Evolutionary conservation across 2,113 vertebrate species (phyloP).

Genomic region (Upupa epops): DNA sequence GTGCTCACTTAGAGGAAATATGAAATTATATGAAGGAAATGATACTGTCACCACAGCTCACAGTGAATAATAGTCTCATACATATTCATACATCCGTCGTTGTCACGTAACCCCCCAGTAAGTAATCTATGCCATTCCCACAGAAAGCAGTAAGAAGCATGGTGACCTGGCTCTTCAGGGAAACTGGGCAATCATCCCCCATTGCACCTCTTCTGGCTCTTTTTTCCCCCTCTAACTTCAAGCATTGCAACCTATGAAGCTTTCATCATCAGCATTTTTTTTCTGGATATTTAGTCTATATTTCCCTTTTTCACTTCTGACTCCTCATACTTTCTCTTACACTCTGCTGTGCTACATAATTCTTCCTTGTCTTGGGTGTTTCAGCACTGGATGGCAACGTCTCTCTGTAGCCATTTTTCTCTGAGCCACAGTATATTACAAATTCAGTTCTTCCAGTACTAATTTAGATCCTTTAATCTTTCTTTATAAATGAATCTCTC

Average conservation of each 20-base stretch:
- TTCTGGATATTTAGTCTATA: neutral
- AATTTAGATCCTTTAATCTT: slow-evolving; percentile 59
- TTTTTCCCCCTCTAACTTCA: neutral
- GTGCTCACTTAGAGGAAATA: neutral
- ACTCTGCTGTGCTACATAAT: neutral
- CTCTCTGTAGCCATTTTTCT: slow-evolving; percentile 30
- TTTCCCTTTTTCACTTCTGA: neutral
- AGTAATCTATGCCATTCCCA: neutral
- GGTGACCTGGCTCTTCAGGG: accelerated
- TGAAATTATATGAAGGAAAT: neutral
- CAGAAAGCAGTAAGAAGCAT: neutral
- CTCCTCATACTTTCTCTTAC: neutral
- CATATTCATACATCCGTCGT: neutral
- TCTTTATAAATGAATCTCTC: slow-evolving; percentile 47
- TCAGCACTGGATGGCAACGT: neutral
- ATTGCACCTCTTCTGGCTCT: neutral
- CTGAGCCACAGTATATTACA: slow-evolving; percentile 9
- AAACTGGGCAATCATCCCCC: neutral
- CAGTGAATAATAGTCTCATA: neutral
- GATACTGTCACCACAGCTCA: neutral
- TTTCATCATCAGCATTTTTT: neutral
- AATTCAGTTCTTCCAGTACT: slow-evolving; percentile 14
- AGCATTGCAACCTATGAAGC: neutral
- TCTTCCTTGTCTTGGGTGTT: neutral
- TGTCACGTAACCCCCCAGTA: neutral